Evolutionary conservation across 2,113 vertebrate genomes (phyloP), one percentile per base, ranked within the genome.

Genomic region (Castor canadensis): DNA sequence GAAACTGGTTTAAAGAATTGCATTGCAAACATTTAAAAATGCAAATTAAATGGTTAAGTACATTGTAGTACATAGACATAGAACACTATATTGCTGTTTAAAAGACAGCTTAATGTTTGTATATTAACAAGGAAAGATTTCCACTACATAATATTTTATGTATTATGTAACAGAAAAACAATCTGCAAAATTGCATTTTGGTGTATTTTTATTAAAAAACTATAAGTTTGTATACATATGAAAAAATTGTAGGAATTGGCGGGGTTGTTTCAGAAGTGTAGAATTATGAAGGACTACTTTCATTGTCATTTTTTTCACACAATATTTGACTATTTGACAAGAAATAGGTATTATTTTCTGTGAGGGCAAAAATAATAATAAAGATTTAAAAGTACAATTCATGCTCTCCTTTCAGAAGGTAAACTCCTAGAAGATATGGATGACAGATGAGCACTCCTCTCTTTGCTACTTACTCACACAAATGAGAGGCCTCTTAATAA

Each of bases 341-440:
- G 64, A 93, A 66, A n/a, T 3, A 89, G 47, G 52, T 52, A 93
- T 73, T 95, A 91, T 82, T 87, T 92, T 86, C 43, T 77, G 24
- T 90, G 96, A 95, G 92, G 40, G 52, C 24, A 28, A 94, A 94
- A 87, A 67, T 24, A 90, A 67, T 24, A 90, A 64, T 75, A 85
- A 81, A 80, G 71, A 75, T 89, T 40, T 62, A 62, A 95, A 94
- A 93, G 54, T 89, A 56, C 6, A 26, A 87, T 30, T 89, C 81
- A 62, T 87, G 60, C 28, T 87, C 54, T 71, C 71, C 16, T 94
- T 40, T 91, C 40, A 38, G n/a, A 93, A 4, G 40, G 43, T 89
- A 87, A 62, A 32, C 22, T 96, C 52, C 64, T 87, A 66, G 71
- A 94, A 89, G 90, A 93, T 86, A 85, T 15, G 12, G 60, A 72